Conservation (phyloP, 2,113 vertebrate genomes). For the Nesoenas mayeri region DNA sequence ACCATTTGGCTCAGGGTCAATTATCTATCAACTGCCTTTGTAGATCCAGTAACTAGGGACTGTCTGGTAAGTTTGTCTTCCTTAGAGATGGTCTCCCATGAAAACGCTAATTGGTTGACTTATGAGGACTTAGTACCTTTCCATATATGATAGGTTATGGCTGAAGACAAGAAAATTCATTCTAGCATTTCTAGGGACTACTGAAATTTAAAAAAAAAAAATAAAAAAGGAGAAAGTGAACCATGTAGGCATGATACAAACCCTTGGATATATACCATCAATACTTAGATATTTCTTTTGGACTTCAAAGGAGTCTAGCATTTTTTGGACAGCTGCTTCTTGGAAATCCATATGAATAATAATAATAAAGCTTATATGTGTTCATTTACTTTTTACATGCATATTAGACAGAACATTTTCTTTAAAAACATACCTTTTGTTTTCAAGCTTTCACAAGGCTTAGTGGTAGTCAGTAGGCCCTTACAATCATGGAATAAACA, state of each 20-base stretch:
- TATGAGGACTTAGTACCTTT: rapidly evolving
- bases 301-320: not conserved
- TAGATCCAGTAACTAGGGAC: not conserved
- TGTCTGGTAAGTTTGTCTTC: not conserved
- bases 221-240: not conserved
- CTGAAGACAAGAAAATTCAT: not conserved
- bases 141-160: not conserved
- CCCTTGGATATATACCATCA: not conserved
- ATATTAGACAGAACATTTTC: not conserved
- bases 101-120: not conserved
- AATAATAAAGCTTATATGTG: not conserved
- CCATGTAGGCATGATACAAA: not conserved
- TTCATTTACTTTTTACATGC: not conserved
- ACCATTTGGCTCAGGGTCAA: not conserved
- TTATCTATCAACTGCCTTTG: not conserved
- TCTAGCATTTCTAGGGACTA: not conserved
- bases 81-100: not conserved
- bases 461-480: not conserved
- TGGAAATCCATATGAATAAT: not conserved
- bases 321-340: not conserved
- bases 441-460: conserved; percentile 34
- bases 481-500: not conserved
- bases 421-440: not conserved
- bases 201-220: not conserved
- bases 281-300: not conserved